Percentiles rank a stretch among this genome's conserved stretches.
Conservation (phyloP, 2,113 vertebrate species). For the Ochotona princeps region DNA sequence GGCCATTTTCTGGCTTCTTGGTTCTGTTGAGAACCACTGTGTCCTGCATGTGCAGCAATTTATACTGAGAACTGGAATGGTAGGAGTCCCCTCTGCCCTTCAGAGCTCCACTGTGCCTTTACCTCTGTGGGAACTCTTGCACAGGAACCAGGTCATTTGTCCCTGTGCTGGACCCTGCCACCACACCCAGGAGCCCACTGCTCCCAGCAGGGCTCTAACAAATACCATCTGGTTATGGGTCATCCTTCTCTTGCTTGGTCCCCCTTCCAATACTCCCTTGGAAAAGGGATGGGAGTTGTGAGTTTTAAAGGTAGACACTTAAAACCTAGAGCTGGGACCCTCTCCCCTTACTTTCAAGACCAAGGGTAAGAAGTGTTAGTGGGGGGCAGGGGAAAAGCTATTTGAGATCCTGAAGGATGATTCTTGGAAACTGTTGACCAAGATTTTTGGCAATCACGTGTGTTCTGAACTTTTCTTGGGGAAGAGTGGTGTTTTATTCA, state of each 20-base stretch:
- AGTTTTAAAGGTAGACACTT: not conserved
- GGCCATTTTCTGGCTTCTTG: not conserved
- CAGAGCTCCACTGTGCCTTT: not conserved
- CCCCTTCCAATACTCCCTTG: not conserved
- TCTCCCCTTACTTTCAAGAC: not conserved
- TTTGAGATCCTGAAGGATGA: not conserved
- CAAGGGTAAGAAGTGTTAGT: not conserved
- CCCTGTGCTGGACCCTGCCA: not conserved
- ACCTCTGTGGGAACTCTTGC: not conserved
- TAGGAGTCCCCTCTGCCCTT: too few species aligned
- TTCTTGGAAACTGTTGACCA: not conserved
- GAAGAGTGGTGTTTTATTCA: not conserved
- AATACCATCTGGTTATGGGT: not conserved
- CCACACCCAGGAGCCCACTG: too few species aligned
- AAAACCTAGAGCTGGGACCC: not conserved
- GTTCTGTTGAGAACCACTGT: not conserved
- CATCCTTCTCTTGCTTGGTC: not conserved
- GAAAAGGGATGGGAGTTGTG: not conserved
- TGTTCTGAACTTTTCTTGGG: constrained; percentile 10
- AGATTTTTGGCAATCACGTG: not conserved
- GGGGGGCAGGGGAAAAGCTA: not conserved
- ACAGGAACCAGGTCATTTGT: not conserved
- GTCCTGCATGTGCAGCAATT: not conserved
- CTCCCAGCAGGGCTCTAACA: not conserved
- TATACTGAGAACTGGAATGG: not conserved